Percentiles rank a stretch among this genome's conserved stretches.
These are phyloP conservation scores for Eilema griseolum DNA, from an alignment of 2,888 invertebrate species.

Conservation along the genomic window DNA sequence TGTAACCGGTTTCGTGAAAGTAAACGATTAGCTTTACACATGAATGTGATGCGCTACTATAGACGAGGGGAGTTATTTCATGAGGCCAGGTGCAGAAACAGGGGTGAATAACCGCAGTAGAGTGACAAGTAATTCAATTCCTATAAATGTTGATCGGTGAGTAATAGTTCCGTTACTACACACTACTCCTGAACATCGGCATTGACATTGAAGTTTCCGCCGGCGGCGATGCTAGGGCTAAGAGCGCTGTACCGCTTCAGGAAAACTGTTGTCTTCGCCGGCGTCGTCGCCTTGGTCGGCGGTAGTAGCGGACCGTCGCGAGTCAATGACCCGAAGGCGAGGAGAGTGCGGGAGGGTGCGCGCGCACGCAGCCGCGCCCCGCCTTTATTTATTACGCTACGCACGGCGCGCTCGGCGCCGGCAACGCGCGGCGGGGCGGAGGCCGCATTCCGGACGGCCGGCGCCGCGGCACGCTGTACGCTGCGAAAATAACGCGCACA, in stretches of 20 bases:
- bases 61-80: constrained; percentile 45
- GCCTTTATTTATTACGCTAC: constrained; percentile 87
- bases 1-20: constrained; percentile 62
- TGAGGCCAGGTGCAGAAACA: constrained; percentile 60
- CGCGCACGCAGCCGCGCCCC: constrained; percentile 86
- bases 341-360: constrained; percentile 84
- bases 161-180: constrained; percentile 23
- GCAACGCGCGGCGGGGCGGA: constrained; percentile 81
- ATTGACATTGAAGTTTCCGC: constrained; percentile 78
- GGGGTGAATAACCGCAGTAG: constrained; percentile 67
- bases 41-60: constrained; percentile 37
- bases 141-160: constrained; percentile 17
- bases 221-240: constrained; percentile 60
- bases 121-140: constrained; percentile 53
- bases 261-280: constrained; percentile 76
- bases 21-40: constrained; percentile 43
- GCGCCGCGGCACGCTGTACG: constrained; percentile 65
- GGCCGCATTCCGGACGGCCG: constrained; percentile 80
- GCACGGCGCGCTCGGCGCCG: constrained; percentile 78
- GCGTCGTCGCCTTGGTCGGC: constrained; percentile 61
- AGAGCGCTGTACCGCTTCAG: constrained; percentile 72
- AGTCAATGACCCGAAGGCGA: constrained; percentile 84
- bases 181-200: constrained; percentile 66
- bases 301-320: constrained; percentile 65
- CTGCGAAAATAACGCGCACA: constrained; percentile 81